Evolutionary conservation across 2,113 vertebrate genomes (phyloP).

Genomic region (Syngnathus scovelli): DNA sequence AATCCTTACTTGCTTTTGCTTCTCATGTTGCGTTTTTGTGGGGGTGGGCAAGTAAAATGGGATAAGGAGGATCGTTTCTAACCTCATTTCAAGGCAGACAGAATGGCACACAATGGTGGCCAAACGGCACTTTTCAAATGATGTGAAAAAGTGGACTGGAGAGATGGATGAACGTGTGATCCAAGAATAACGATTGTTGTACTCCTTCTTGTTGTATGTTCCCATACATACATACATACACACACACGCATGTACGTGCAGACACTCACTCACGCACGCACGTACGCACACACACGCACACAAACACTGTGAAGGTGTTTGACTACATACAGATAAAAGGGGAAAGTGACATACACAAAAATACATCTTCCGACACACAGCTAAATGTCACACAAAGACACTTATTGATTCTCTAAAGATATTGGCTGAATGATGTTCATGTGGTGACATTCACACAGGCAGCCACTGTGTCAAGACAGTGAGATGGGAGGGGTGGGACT

Average conservation of each 20-base stretch:
- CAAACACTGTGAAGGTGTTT: constrained; percentile 14
- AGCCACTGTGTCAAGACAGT: constrained; percentile 20
- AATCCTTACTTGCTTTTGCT: constrained; percentile 7
- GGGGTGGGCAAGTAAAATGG: constrained; percentile 13
- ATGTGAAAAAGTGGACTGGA: constrained; percentile 34
- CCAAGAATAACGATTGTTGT: constrained; percentile 24
- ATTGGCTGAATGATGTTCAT: constrained; percentile 54
- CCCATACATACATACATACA: constrained; percentile 2
- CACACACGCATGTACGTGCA: neutral
- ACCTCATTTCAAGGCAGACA: constrained; percentile 32
- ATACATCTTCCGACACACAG: constrained; percentile 30
- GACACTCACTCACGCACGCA: neutral
- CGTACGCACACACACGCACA: neutral
- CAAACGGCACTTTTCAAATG: constrained; percentile 41
- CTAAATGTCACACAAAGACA: constrained; percentile 63
- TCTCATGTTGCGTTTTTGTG: constrained; percentile 12
- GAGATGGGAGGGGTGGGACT: constrained; percentile 38
- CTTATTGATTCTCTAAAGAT: constrained; percentile 59
- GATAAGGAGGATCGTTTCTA: constrained; percentile 50
- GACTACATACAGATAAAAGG: constrained; percentile 25
- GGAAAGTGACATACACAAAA: constrained; percentile 35
- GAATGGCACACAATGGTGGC: constrained; percentile 52
- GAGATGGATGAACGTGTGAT: constrained; percentile 52
- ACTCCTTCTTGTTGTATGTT: constrained; percentile 17
- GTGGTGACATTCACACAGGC: constrained; percentile 53